Evolutionary conservation across 2,888 invertebrate genomes (phyloP), one percentile per base, ranked within the genome.

Genomic region (Cinara cedri): DNA sequence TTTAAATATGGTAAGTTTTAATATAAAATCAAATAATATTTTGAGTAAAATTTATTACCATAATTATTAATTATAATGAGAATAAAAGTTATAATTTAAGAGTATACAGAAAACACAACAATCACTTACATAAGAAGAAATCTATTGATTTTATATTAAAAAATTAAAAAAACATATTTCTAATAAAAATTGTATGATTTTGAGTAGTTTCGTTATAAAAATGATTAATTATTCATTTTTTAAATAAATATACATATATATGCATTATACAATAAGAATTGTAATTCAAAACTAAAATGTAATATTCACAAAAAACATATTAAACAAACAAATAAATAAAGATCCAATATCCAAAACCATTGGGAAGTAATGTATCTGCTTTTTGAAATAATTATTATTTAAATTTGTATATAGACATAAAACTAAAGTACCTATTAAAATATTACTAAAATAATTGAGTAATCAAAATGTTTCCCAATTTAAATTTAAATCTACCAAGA

Each of bases 1-100:
- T 65, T 51, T 75, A 75, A 8, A 75, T n/a, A 24, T 54, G n/a
- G 19, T 51, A 54, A 65, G 51, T 65, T 71, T 71, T 1, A 65
- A 65, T 13, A 65, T 75, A 62, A 46, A 46, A 54, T 65, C 74
- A 75, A 62, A 62, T 46, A 57, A 21, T 21, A 44, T 21, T 62
- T 49, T 49, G 1, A 42, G 42, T 34, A 44, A n/a, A 54, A 65
- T 54, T 75, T 65, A 65, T 63, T 10, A 72, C 1, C 26, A n/a
- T 51, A 19, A 46, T 14, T 66, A 66, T 66, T 46, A 66, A 49
- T 66, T 24, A 16, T 21, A 24, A 49, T 65, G 16, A 46, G n/a
- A 49, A 44, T 60, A 60, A 60, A 57, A 46, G 46, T 26, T 24
- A 72, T 60, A 54, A 70, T 54, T 26, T 51, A 21, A 42, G 42